Percentiles rank a stretch among this genome's conserved stretches.
phyloP scores from a whole-genome alignment of 2,888 invertebrate genomes.

The Trichogramma evanescens region DNA sequence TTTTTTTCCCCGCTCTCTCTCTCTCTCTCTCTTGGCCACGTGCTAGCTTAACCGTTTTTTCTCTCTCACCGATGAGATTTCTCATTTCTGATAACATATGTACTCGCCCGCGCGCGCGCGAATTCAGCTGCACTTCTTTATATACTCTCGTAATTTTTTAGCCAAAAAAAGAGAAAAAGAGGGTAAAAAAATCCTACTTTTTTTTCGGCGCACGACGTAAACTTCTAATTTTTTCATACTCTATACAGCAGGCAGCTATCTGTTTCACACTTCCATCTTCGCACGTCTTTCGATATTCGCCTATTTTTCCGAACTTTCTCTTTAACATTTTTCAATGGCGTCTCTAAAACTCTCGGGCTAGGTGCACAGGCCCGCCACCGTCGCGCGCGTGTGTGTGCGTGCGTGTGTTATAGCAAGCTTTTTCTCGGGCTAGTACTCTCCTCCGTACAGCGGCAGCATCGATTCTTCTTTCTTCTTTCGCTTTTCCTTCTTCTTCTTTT shows the following conservation, averaged over 20 bases:
- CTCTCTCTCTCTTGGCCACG: not conserved
- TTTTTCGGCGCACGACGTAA: no score
- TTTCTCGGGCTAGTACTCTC: not conserved
- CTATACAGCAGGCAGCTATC: not conserved
- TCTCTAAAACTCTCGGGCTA: slow-evolving; percentile 6
- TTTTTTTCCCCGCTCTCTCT: not conserved
- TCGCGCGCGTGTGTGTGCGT: no score
- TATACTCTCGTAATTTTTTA: no score
- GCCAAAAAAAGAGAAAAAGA: no score
- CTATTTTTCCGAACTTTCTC: slow-evolving; percentile 9
- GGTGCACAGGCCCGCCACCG: no score
- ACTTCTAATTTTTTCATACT: no score
- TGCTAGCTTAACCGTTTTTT: not conserved
- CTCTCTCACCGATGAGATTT: not conserved
- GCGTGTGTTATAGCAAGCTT: not conserved
- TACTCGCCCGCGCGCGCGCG: no score
- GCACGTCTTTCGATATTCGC: not conserved
- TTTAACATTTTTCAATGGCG: slow-evolving; percentile 18
- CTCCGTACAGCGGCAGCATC: not conserved
- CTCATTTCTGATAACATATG: not conserved
- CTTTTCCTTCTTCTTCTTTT: not conserved
- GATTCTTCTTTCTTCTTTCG: slow-evolving; percentile 18
- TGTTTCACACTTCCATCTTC: not conserved
- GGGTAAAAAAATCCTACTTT: no score
- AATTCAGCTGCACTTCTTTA: no score